These are phyloP conservation scores for Ophion costatus DNA, from an alignment of 2,888 invertebrate species.

Conservation along the genomic window DNA sequence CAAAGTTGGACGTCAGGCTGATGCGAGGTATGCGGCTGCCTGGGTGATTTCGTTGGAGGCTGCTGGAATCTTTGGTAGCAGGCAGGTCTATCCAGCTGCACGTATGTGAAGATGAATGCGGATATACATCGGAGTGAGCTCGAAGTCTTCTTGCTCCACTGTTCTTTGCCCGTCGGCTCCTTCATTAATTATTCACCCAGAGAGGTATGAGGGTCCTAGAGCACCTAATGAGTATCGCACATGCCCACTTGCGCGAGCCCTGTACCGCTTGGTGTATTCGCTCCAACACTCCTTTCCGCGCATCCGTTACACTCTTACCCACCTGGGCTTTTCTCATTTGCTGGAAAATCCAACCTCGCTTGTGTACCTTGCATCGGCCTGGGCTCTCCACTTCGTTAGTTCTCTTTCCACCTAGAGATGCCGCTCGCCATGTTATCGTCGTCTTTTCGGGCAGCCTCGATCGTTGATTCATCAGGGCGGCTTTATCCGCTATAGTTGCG, in stretches of 20 bases:
- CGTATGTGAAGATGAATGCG: constrained; percentile 37
- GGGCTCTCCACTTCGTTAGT: constrained; percentile 23
- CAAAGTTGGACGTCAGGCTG: no score
- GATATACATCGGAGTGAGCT: constrained; percentile 36
- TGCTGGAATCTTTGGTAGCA: no score
- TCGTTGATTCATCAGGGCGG: constrained; percentile 8
- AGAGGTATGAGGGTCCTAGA: constrained; percentile 59
- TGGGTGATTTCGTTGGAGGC: no score
- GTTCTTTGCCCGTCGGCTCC: constrained; percentile 53
- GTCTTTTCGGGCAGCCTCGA: constrained; percentile 6
- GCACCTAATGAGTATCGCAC: constrained; percentile 71
- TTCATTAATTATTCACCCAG: constrained; percentile 72
- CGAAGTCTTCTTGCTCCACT: constrained; percentile 37
- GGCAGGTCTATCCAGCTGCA: neutral
- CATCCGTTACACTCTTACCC: constrained; percentile 3
- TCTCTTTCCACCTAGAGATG: constrained; percentile 3
- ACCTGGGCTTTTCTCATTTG: constrained; percentile 17
- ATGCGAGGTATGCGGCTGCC: no score
- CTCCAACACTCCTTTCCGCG: constrained; percentile 24
- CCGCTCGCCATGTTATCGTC: neutral
- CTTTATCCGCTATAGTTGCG: neutral
- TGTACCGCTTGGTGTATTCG: constrained; percentile 26
- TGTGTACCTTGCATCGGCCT: constrained; percentile 5
- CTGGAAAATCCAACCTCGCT: constrained; percentile 39
- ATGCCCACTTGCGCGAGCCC: constrained; percentile 57